Conservation (phyloP, 2,113 vertebrate genomes). For the Oncorhynchus tshawytscha region DNA sequence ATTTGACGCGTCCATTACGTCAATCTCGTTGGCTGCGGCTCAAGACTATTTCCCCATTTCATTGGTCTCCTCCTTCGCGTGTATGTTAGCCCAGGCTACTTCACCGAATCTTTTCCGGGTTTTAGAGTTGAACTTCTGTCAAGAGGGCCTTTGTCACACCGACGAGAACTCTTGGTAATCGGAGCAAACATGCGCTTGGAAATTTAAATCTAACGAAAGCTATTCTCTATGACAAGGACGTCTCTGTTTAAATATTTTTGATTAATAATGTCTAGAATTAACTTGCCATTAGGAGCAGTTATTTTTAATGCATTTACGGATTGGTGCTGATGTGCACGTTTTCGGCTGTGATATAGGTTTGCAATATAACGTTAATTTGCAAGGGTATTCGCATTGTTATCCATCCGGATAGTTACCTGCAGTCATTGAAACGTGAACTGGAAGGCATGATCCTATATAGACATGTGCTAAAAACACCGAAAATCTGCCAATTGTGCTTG, state of each 20-base stretch:
- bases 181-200: too few relatives aligned
- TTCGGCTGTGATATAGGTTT: too few relatives aligned
- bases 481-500: background rate
- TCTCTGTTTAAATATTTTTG: background rate
- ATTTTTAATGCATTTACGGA: too few relatives aligned
- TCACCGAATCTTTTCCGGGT: conserved; percentile 21
- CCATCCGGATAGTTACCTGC: too few relatives aligned
- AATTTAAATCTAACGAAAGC: background rate
- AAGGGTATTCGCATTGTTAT: too few relatives aligned
- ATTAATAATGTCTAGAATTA: conserved; percentile 1
- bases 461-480: too few relatives aligned
- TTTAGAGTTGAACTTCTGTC: conserved; percentile 26
- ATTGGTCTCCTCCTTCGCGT: conserved; percentile 70
- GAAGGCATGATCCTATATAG: too few relatives aligned
- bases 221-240: background rate
- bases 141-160: background rate
- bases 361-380: too few relatives aligned
- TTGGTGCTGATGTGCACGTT: too few relatives aligned
- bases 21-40: conserved; percentile 71
- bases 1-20: conserved; percentile 78
- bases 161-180: background rate
- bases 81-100: conserved; percentile 31
- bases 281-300: background rate
- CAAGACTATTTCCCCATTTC: conserved; percentile 62
- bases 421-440: too few relatives aligned